A percentile compares a stretch with the other conserved stretches of the same genome.
These are phyloP conservation scores for Pedicia rivosa DNA, from an alignment of 2,888 invertebrate species.

Conservation along the genomic window DNA sequence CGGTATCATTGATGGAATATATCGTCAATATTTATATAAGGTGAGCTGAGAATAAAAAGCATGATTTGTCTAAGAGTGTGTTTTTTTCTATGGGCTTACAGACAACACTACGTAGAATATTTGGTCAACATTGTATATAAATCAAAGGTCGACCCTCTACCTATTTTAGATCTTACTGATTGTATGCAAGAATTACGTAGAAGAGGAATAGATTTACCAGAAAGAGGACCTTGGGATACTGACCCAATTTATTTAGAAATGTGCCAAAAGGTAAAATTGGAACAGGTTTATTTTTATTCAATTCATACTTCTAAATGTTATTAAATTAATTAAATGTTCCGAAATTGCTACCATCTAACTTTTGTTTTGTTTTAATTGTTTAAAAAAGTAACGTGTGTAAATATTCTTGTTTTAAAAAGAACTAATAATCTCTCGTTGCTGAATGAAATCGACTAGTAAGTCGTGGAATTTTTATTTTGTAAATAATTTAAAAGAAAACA, in stretches of 20 bases:
- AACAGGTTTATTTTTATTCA: too few species aligned
- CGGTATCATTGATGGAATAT: conserved; percentile 50
- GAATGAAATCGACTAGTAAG: too few species aligned
- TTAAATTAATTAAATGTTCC: too few species aligned
- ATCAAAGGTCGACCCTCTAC: conserved; percentile 73
- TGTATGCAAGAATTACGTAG: conserved; percentile 75
- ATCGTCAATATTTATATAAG: conserved; percentile 45
- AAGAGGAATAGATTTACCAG: conserved; percentile 69
- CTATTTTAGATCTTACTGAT: conserved; percentile 74
- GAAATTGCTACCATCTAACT: too few species aligned
- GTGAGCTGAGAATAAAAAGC: conserved; percentile 26
- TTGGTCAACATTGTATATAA: conserved; percentile 75
- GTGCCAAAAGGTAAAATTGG: conserved; percentile 74
- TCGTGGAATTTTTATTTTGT: too few species aligned
- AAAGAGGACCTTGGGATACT: conserved; percentile 64
- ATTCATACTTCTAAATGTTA: too few species aligned
- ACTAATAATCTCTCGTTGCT: too few species aligned
- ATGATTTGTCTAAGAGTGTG: conserved; percentile 6
- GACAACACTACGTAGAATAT: conserved; percentile 92
- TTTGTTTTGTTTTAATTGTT: too few species aligned
- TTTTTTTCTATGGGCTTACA: conserved; percentile 36
- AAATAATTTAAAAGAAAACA: too few species aligned
- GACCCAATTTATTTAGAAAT: conserved; percentile 71
- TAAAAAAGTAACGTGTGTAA: too few species aligned
- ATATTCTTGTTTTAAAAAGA: too few species aligned